Conservation (phyloP, 1,140 invertebrate genomes). For the Mactra quadrangularis region DNA sequence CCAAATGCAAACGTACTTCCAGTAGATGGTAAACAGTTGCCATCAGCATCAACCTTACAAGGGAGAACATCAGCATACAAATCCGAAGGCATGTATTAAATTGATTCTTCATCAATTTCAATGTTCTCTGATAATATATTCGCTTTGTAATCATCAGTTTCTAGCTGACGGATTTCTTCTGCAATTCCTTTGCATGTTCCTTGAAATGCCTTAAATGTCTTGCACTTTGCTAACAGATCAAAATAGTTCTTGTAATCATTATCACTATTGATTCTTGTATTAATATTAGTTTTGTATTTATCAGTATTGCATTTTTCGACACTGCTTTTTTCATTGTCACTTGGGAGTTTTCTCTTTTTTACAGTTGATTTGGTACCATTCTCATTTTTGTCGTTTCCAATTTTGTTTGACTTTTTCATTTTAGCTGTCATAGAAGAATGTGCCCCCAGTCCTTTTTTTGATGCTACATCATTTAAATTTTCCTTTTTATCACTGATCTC, state of each 20-base stretch:
- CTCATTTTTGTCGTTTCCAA: too few relatives aligned
- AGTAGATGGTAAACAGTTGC: conserved; percentile 34
- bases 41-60: conserved; percentile 4
- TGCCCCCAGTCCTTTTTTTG: too few relatives aligned
- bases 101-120: background rate
- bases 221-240: background rate
- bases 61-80: background rate
- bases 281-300: too few relatives aligned
- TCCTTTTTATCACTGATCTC: too few relatives aligned
- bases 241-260: background rate
- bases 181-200: background rate
- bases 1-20: conserved; percentile 14
- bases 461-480: too few relatives aligned
- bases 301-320: too few relatives aligned
- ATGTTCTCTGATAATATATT: background rate
- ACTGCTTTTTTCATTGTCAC: too few relatives aligned
- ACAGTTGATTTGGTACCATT: too few relatives aligned
- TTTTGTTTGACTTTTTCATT: too few relatives aligned
- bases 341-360: conserved; percentile 2
- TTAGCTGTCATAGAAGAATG: too few relatives aligned
- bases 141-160: background rate
- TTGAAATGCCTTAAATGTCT: background rate
- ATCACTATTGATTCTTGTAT: too few relatives aligned
- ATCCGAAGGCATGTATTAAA: background rate
- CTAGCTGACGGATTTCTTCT: background rate